Evolutionary conservation across 2,797 vertebrate species (phyloP).

Genomic region (Lacerta viridis): DNA sequence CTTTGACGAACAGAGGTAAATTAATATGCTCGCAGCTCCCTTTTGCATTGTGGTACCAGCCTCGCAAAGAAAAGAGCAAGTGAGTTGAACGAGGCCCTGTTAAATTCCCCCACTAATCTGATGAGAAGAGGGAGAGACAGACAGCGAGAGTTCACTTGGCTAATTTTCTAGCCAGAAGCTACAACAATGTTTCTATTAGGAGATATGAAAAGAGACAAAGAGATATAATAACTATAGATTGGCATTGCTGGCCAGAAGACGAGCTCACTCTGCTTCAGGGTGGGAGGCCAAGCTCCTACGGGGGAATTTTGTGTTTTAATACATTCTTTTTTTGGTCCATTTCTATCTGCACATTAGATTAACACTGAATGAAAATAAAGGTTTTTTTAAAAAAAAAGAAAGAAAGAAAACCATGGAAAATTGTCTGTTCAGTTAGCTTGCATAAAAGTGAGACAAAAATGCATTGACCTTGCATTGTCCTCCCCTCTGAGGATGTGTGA

Average conservation of each 20-base stretch:
- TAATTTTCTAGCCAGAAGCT: slow-evolving; percentile 80
- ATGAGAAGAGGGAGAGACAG: slow-evolving; percentile 75
- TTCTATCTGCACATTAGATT: slow-evolving; percentile 60
- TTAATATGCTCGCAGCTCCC: slow-evolving; percentile 68
- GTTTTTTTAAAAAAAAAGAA: slow-evolving; percentile 22
- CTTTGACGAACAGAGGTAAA: slow-evolving; percentile 74
- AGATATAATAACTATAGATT: slow-evolving; percentile 80
- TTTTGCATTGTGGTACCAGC: slow-evolving; percentile 76
- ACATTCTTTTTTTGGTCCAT: slow-evolving; percentile 60
- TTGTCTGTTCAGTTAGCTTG: slow-evolving; percentile 49
- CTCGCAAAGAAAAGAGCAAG: slow-evolving; percentile 62
- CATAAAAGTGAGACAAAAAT: slow-evolving; percentile 56
- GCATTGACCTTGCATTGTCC: slow-evolving; percentile 48
- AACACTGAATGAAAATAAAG: slow-evolving; percentile 59
- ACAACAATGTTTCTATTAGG: slow-evolving; percentile 84
- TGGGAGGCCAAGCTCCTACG: slow-evolving; percentile 30
- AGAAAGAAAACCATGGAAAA: slow-evolving; percentile 22
- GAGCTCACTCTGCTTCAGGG: slow-evolving; percentile 49
- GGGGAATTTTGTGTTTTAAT: slow-evolving; percentile 63
- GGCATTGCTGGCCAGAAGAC: slow-evolving; percentile 65
- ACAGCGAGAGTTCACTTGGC: slow-evolving; percentile 75
- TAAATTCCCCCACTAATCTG: slow-evolving; percentile 79
- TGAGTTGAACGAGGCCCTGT: slow-evolving; percentile 58
- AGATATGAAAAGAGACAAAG: slow-evolving; percentile 84
- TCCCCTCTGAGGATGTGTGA: slow-evolving; percentile 34